phyloP scores from a whole-genome alignment of 1,140 invertebrate species.

The Drosophila melanica region DNA sequence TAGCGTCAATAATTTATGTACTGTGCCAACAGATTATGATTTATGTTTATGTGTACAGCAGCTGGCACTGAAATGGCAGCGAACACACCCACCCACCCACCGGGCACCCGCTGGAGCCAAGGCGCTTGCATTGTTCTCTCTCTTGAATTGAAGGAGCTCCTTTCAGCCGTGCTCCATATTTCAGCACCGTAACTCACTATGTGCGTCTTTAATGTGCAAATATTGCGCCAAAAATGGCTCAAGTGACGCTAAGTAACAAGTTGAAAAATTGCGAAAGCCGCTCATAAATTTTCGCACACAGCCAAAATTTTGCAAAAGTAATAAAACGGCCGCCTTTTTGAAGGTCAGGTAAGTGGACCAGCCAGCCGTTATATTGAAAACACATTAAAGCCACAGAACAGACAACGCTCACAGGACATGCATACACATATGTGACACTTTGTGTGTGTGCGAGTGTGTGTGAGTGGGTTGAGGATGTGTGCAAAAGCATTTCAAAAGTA shows the following conservation, averaged over 20 bases:
- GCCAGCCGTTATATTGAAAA: slow-evolving; percentile 35
- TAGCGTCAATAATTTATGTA: slow-evolving; percentile 82
- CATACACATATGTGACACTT: slow-evolving; percentile 23
- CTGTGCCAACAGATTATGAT: slow-evolving; percentile 78
- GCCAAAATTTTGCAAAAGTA: slow-evolving; percentile 66
- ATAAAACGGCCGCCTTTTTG: slow-evolving; percentile 66
- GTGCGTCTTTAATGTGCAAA: slow-evolving; percentile 32
- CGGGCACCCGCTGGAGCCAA: background rate
- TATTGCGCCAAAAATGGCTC: slow-evolving; percentile 65
- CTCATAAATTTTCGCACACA: slow-evolving; percentile 67
- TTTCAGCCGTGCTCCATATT: slow-evolving; percentile 46
- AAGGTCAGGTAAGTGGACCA: slow-evolving; percentile 36
- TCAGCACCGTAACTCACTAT: slow-evolving; percentile 27
- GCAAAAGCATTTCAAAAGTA: slow-evolving; percentile 74
- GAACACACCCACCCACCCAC: too few species aligned
- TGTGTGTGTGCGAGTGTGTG: slow-evolving; percentile 10
- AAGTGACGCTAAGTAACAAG: slow-evolving; percentile 77
- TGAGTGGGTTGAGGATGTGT: slow-evolving; percentile 28
- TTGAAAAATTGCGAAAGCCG: slow-evolving; percentile 71
- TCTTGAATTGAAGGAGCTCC: slow-evolving; percentile 30
- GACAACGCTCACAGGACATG: slow-evolving; percentile 33
- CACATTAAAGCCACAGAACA: slow-evolving; percentile 19
- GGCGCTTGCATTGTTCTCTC: slow-evolving; percentile 22
- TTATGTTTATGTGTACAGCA: slow-evolving; percentile 61
- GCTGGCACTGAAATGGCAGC: slow-evolving; percentile 44